These are phyloP conservation scores for Bovichtus diacanthus DNA, from an alignment of 2,797 vertebrate species.

Conservation along the genomic window DNA sequence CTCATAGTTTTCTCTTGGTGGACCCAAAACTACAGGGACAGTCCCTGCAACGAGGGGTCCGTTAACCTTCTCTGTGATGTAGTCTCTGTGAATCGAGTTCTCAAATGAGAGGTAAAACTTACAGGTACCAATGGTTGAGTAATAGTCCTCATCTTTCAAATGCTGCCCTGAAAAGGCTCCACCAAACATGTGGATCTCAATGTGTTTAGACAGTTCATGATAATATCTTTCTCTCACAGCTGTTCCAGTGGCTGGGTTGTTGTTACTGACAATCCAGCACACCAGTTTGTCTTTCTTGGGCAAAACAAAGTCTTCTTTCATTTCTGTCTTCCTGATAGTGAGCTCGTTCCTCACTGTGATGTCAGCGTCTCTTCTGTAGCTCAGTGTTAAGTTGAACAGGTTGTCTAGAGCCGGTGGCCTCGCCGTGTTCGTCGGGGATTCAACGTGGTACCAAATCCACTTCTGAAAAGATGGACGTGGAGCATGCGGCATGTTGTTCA, in stretches of 20 bases:
- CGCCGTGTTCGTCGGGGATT: conserved; percentile 88
- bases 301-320: conserved; percentile 84
- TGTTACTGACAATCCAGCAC: conserved; percentile 93
- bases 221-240: conserved; percentile 76
- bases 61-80: conserved; percentile 92
- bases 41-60: conserved; percentile 89
- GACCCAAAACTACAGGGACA: conserved; percentile 90
- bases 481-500: conserved; percentile 86
- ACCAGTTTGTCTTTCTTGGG: conserved; percentile 89
- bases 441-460: conserved; percentile 93
- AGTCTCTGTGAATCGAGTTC: conserved; percentile 92
- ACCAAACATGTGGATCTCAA: conserved; percentile 87
- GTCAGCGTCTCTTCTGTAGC: conserved; percentile 90
- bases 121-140: conserved; percentile 88
- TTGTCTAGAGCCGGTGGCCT: conserved; percentile 85
- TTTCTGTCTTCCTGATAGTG: conserved; percentile 73
- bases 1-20: conserved; percentile 91
- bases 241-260: conserved; percentile 58
- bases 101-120: conserved; percentile 94
- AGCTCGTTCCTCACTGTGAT: conserved; percentile 89
- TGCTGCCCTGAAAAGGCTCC: conserved; percentile 80
- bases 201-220: conserved; percentile 87
- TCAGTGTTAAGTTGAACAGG: conserved; percentile 91
- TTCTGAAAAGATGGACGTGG: conserved; percentile 90
- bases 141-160: conserved; percentile 86